Conservation (phyloP, 1,140 invertebrate genomes). For the Lutraria rhynchaena region DNA sequence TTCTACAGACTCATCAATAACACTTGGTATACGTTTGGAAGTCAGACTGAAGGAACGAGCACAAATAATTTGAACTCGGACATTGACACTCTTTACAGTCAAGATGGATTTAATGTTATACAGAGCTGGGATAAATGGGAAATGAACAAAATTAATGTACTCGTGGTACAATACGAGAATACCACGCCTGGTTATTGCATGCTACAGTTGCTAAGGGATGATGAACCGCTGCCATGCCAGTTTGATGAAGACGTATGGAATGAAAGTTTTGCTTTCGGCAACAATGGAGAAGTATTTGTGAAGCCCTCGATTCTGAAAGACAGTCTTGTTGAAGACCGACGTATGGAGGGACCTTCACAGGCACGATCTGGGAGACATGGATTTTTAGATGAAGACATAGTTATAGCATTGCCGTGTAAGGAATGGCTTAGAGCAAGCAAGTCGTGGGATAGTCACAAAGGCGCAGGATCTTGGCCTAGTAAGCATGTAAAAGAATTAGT, state of each 20-base stretch:
- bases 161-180: too few relatives aligned
- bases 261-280: background rate
- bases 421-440: background rate
- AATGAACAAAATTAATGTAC: too few relatives aligned
- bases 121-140: too few relatives aligned
- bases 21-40: background rate
- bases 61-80: too few relatives aligned
- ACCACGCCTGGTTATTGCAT: too few relatives aligned
- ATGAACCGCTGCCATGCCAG: too few relatives aligned
- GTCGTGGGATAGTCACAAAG: background rate
- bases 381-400: background rate
- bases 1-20: background rate
- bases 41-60: too few relatives aligned
- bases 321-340: too few relatives aligned
- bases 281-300: background rate
- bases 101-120: too few relatives aligned
- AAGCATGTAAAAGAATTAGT: background rate
- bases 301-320: too few relatives aligned
- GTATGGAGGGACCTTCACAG: background rate
- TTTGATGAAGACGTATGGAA: background rate
- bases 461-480: background rate
- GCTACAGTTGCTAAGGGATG: too few relatives aligned
- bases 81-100: too few relatives aligned
- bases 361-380: background rate
- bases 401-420: background rate